Evolutionary conservation across 2,113 vertebrate genomes (phyloP), one percentile per base, ranked within the genome.

Genomic region (Tyto alba): DNA sequence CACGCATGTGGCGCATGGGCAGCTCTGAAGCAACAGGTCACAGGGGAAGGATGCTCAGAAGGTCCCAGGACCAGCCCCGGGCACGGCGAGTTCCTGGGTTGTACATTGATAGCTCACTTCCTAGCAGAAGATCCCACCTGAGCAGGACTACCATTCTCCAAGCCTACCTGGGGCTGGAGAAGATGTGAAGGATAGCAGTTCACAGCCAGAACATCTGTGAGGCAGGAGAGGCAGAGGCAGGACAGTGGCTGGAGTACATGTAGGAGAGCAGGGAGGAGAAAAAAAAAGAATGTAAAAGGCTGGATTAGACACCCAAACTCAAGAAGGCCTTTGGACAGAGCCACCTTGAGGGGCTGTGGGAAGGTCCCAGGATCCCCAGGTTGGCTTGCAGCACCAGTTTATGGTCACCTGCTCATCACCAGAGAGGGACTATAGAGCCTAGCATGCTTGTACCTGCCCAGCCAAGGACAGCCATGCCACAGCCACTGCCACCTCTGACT

Each of bases 61-160:
- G n/a, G 18, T 63, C 17, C 18, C 1, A 1, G 66, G 60, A 69
- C 29, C 27, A 48, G 13, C 34, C 8, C 19, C 0, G 0, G 26
- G 48, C 60, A 73, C 0, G 0, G 10, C 21, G 29, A 3, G 3
- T 53, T 73, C 22, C 34, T 50, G 34, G 18, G 17, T 8, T 27
- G 30, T 9, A 57, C 4, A 13, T 9, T 45, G 8, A 36, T 7
- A 74, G 25, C 27, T 73, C 36, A 26, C 8, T 77, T 52, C 9
- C 30, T 23, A 55, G 72, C 26, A 55, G n/a, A 82, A 92, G 17
- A 26, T 83, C 30, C 30, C 53, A 29, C 32, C 9, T 53, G 34
- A 81, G 50, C 4, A 53, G 48, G 41, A 43, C 10, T 6, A 26
- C 20, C n/a, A 63, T 62, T 36, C 36, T 59, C 11, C 71, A 36